Percentiles rank a stretch among this genome's conserved stretches.
Evolutionary conservation across 1,140 invertebrate genomes (phyloP).

Genomic region (Drosophila sechellia): DNA sequence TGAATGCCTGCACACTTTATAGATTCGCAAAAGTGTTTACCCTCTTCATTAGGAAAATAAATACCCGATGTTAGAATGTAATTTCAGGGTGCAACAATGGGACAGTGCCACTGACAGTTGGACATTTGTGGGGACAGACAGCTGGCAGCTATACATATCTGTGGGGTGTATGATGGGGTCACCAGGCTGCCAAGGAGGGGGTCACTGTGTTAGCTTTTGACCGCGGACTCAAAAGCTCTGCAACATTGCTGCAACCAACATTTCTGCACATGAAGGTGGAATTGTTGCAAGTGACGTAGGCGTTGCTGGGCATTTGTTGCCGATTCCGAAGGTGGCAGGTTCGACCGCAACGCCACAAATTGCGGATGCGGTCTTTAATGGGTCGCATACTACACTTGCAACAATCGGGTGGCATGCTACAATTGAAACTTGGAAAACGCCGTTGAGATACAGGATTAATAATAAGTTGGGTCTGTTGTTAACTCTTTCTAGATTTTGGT

Average conservation of each 20-base stretch:
- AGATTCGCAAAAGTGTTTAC: not conserved
- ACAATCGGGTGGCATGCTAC: not conserved
- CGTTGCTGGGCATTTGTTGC: slow-evolving; percentile 1
- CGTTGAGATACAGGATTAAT: too few species aligned
- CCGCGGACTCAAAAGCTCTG: slow-evolving; percentile 8
- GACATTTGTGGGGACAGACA: slow-evolving; percentile 15
- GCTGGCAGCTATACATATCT: not conserved
- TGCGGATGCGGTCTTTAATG: slow-evolving; percentile 36
- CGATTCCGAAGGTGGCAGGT: slow-evolving; percentile 8
- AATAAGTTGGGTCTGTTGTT: too few species aligned
- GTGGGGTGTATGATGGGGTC: not conserved
- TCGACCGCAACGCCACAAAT: slow-evolving; percentile 11
- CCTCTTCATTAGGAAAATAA: not conserved
- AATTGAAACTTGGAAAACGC: too few species aligned
- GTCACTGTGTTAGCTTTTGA: not conserved
- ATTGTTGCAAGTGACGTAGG: slow-evolving; percentile 32
- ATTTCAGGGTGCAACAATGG: not conserved
- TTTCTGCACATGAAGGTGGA: not conserved
- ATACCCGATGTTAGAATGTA: not conserved
- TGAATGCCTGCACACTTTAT: not conserved
- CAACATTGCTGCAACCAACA: not conserved
- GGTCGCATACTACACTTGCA: slow-evolving; percentile 31
- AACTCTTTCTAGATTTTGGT: too few species aligned
- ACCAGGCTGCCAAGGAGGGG: slow-evolving; percentile 11
- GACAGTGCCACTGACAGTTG: slow-evolving; percentile 7